These are phyloP conservation scores for Bradypodion ventrale DNA, from an alignment of 2,797 vertebrate species.

Conservation along the genomic window DNA sequence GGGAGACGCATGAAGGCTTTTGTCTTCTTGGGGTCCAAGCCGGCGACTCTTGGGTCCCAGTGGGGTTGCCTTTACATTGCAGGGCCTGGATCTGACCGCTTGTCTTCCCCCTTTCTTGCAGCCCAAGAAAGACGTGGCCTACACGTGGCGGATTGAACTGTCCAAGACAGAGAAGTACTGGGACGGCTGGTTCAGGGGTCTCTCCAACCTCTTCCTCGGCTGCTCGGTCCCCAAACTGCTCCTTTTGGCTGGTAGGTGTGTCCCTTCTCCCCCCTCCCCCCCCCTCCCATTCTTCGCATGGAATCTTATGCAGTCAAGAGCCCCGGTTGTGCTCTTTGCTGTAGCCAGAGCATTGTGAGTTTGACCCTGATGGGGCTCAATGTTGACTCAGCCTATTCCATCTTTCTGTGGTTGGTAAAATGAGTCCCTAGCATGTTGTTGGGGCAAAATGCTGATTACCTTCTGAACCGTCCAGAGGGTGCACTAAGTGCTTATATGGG, in stretches of 20 bases:
- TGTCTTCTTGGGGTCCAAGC: neutral
- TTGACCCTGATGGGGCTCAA: no score
- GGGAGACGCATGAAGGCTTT: neutral
- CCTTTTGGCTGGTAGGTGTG: constrained; percentile 89
- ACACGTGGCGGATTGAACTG: constrained; percentile 95
- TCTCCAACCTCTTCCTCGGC: constrained; percentile 94
- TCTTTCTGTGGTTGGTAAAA: no score
- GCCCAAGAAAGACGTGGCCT: constrained; percentile 90
- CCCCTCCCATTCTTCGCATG: no score
- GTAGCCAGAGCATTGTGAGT: no score
- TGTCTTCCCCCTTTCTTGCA: constrained; percentile 63
- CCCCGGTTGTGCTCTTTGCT: no score
- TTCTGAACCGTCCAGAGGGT: no score
- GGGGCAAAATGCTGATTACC: no score
- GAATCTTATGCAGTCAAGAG: no score
- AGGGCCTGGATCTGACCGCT: constrained; percentile 34
- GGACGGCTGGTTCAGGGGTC: constrained; percentile 97
- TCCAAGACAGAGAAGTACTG: constrained; percentile 98
- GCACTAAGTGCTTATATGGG: no score
- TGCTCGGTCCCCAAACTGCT: constrained; percentile 92
- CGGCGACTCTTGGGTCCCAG: neutral
- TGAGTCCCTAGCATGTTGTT: no score
- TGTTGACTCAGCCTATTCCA: no score
- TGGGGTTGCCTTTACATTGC: no score
- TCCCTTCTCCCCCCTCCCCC: neutral